Percentiles rank a stretch among this genome's conserved stretches.
These are phyloP conservation scores for Scaptomyza graminum DNA, from an alignment of 1,140 invertebrate species.

Conservation along the genomic window DNA sequence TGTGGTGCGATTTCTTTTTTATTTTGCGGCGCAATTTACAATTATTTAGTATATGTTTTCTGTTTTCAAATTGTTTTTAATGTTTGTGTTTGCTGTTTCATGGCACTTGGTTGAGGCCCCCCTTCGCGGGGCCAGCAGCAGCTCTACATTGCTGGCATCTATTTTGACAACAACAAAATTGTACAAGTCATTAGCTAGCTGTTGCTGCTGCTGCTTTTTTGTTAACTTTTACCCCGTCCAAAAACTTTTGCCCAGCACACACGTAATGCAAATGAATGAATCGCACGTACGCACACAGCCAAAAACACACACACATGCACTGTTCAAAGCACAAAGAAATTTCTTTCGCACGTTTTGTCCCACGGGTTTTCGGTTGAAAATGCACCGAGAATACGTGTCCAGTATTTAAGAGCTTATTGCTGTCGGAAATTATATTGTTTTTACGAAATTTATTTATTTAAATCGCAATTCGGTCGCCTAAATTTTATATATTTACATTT, in stretches of 20 bases:
- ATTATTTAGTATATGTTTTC: constrained; percentile 32
- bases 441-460: constrained; percentile 29
- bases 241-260: constrained; percentile 45
- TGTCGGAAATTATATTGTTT: constrained; percentile 11
- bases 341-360: constrained; percentile 30
- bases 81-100: constrained; percentile 45
- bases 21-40: constrained; percentile 59
- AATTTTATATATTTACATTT: no score
- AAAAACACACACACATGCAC: constrained; percentile 53
- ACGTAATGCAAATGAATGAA: constrained; percentile 78
- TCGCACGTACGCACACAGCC: constrained; percentile 54
- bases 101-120: constrained; percentile 64
- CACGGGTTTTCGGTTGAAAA: constrained; percentile 6
- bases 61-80: constrained; percentile 21
- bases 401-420: neutral
- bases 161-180: constrained; percentile 61
- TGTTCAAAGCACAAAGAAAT: constrained; percentile 35
- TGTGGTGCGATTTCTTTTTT: constrained; percentile 55
- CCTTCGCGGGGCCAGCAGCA: constrained; percentile 66
- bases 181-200: constrained; percentile 49
- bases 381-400: constrained; percentile 33
- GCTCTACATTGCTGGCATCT: constrained; percentile 68
- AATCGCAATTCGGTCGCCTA: constrained; percentile 44
- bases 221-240: constrained; percentile 46
- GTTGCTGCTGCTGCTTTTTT: constrained; percentile 52